Conservation (phyloP, 2,797 vertebrate genomes). For the Molothrus ater region DNA sequence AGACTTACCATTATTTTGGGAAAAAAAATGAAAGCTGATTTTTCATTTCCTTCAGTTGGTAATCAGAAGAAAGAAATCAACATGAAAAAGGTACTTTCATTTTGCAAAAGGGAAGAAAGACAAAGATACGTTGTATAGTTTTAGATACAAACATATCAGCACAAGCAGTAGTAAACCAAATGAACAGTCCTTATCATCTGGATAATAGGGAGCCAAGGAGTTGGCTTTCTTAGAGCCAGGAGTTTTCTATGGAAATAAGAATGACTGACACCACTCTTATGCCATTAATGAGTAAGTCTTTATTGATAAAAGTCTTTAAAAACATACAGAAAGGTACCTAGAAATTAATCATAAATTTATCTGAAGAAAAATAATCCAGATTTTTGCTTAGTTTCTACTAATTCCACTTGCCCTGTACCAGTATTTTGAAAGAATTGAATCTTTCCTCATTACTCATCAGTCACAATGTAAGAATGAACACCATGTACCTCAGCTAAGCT, state of each 20-base stretch:
- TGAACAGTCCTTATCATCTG: slow-evolving; percentile 36
- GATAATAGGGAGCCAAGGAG: background rate
- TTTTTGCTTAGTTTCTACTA: slow-evolving; percentile 6
- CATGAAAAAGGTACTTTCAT: slow-evolving; percentile 68
- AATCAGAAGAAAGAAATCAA: slow-evolving; percentile 55
- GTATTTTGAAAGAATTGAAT: slow-evolving; percentile 42
- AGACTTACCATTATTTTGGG: slow-evolving; percentile 74
- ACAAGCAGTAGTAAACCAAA: slow-evolving; percentile 52
- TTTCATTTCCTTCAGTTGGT: slow-evolving; percentile 71
- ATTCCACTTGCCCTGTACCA: background rate
- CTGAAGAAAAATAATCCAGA: slow-evolving; percentile 34
- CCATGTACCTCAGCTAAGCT: slow-evolving; percentile 85
- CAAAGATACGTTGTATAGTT: slow-evolving; percentile 66
- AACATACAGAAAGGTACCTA: slow-evolving; percentile 63
- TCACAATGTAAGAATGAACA: slow-evolving; percentile 76
- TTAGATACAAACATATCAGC: slow-evolving; percentile 59
- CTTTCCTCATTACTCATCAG: slow-evolving; percentile 56
- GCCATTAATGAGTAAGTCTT: slow-evolving; percentile 40
- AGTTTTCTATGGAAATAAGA: slow-evolving; percentile 30
- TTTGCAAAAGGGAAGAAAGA: slow-evolving; percentile 77
- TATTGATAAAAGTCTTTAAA: slow-evolving; percentile 35
- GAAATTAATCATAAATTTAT: slow-evolving; percentile 38
- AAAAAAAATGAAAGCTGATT: slow-evolving; percentile 71
- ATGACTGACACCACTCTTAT: slow-evolving; percentile 43
- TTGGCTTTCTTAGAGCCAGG: slow-evolving; percentile 57